phyloP scores from a whole-genome alignment of 2,888 invertebrate genomes.

The Stenotaenia linearis region DNA sequence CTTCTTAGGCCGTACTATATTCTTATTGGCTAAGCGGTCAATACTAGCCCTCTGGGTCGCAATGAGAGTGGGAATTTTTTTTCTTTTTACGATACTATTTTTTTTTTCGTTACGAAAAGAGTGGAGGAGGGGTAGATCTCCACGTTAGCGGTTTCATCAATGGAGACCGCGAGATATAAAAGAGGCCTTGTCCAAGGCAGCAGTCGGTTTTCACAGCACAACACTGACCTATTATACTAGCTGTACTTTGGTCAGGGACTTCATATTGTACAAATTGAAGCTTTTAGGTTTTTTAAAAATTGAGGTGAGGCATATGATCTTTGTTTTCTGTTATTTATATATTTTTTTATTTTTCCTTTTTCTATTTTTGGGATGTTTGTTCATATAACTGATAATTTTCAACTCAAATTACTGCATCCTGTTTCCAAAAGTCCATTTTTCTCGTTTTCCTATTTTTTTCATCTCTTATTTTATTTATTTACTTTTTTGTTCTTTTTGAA shows the following conservation, averaged over 20 bases:
- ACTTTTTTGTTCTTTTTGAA: not conserved
- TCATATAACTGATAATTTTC: not conserved
- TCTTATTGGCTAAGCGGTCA: not conserved
- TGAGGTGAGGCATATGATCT: not conserved
- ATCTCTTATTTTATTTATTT: not conserved
- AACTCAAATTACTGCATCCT: not conserved
- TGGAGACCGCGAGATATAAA: not conserved
- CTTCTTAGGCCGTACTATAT: not conserved
- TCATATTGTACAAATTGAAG: not conserved
- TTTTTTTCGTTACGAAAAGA: not conserved
- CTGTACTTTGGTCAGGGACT: not conserved
- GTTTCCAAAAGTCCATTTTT: not conserved
- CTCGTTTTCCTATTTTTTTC: not conserved
- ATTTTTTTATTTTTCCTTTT: not conserved
- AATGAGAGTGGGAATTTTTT: not conserved
- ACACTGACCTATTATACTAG: constrained; percentile 14
- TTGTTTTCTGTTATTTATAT: not conserved
- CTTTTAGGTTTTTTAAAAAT: not conserved
- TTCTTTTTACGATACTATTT: not conserved
- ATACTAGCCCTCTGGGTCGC: not conserved
- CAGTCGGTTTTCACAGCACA: not conserved
- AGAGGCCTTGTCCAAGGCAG: not conserved
- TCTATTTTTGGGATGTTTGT: not conserved
- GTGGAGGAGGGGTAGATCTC: not conserved
- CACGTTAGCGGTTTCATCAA: constrained; percentile 9